phyloP scores from a whole-genome alignment of 2,888 invertebrate species.

The Hydriomena furcata region DNA sequence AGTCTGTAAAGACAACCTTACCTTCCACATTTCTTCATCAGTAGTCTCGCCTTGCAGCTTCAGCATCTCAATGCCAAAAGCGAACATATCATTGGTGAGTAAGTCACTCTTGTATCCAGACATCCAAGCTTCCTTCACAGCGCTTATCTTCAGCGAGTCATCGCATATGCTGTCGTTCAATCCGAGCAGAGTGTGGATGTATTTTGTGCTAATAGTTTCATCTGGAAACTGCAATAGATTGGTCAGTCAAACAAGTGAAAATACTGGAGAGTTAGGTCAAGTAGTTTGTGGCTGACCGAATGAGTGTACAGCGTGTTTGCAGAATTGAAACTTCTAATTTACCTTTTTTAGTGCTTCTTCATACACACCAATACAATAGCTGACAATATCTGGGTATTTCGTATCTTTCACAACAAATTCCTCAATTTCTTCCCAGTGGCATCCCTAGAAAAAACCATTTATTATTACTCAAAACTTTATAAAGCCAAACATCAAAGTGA shows the following conservation, averaged over 20 bases:
- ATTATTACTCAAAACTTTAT: too few relatives aligned
- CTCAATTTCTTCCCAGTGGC: constrained; percentile 68
- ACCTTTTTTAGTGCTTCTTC: constrained; percentile 70
- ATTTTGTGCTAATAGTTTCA: constrained; percentile 64
- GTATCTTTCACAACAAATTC: constrained; percentile 56
- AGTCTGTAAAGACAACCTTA: too few relatives aligned
- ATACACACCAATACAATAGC: constrained; percentile 64
- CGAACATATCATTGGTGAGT: constrained; percentile 67
- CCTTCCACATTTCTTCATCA: constrained; percentile 59
- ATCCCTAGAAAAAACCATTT: constrained; percentile 52
- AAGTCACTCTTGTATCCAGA: constrained; percentile 65
- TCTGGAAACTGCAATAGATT: constrained; percentile 65
- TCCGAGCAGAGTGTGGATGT: constrained; percentile 64
- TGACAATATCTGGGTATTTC: constrained; percentile 55
- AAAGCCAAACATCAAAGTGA: too few relatives aligned
- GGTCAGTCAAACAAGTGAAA: too few relatives aligned
- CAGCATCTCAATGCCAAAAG: constrained; percentile 67
- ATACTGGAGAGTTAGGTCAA: too few relatives aligned
- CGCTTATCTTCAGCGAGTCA: constrained; percentile 58
- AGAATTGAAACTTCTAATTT: too few relatives aligned
- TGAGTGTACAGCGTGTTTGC: too few relatives aligned
- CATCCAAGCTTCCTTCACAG: constrained; percentile 70
- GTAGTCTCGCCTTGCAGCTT: constrained; percentile 59
- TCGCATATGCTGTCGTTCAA: constrained; percentile 54
- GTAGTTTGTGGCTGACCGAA: too few relatives aligned